Evolutionary conservation across 2,888 invertebrate genomes (phyloP), one percentile per base, ranked within the genome.

Genomic region (Nineta flava): DNA sequence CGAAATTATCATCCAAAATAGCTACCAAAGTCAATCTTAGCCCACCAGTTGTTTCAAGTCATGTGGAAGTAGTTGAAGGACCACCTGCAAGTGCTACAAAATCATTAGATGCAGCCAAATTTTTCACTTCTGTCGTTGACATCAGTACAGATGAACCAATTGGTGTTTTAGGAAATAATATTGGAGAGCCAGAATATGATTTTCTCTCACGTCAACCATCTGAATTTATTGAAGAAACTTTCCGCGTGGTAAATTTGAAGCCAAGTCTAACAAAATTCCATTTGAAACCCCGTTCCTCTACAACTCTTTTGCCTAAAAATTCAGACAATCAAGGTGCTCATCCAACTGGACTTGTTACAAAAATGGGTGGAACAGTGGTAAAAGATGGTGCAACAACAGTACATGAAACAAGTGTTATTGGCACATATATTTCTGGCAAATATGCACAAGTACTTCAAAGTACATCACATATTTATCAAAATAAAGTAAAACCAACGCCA

Each of bases 331-430:
- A 81, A 51, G 75, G 77, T 26, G 75, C 77, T 52, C 83, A 82
- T 63, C 86, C 87, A 0, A 75, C 85, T 1, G 88, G 88, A 5
- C 69, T 90, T 50, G 86, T 91, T 0, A 87, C 88, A 6, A 87
- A 83, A 59, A 73, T 90, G 48, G 87, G 87, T 42, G 91, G 88
- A 17, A 88, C 86, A 5, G 77, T 86, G 50, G 81, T 88, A 4
- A 83, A 82, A 61, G 86, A 87, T 59, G 88, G 88, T 2, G 68
- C 81, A 2, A 88, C 88, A 5, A 88, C 88, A 1, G 78, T 90
- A 6, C 86, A 87, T 61, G 88, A 90, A 67, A 88, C 90, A 1
- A 86, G 84, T 62, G 87, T 91, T n/a, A 83, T 90, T 58, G 86
- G 91, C 21, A 88, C 91, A 3, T 86, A 82, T 61, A 86, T 90